These are phyloP conservation scores for Phaonia tiefii DNA, from an alignment of 2,888 invertebrate species.

Conservation along the genomic window DNA sequence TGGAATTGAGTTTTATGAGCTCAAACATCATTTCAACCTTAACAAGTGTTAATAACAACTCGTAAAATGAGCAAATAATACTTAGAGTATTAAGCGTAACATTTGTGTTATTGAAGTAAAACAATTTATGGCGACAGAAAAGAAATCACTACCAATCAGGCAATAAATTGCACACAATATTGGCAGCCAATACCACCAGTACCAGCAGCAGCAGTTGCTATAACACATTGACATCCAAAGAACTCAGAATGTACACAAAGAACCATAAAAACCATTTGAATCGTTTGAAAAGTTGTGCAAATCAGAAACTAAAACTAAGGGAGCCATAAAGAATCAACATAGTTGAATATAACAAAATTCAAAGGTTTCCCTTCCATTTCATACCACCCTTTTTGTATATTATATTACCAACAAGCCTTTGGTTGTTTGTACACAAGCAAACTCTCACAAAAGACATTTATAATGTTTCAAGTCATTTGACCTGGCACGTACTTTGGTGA, in stretches of 20 bases:
- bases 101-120: background rate
- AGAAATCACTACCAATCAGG: background rate
- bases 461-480: constrained; percentile 41
- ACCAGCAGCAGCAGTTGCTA: background rate
- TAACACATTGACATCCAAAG: no score
- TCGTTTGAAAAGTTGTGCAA: no score
- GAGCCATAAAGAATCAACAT: no score
- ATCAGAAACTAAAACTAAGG: no score
- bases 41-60: constrained; percentile 2
- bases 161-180: background rate
- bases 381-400: background rate
- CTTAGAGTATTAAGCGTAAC: background rate
- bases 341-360: no score
- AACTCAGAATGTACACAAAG: no score
- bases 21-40: background rate
- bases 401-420: background rate
- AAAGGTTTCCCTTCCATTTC: background rate
- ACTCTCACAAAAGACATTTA: constrained; percentile 14
- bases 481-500: constrained; percentile 57
- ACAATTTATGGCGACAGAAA: background rate
- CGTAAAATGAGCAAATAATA: background rate
- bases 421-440: background rate
- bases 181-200: background rate
- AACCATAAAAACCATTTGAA: no score
- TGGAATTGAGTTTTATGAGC: no score